Percentiles rank a stretch among this genome's conserved stretches.
Evolutionary conservation across 2,888 invertebrate genomes (phyloP).

Genomic region (Altica lythri): DNA sequence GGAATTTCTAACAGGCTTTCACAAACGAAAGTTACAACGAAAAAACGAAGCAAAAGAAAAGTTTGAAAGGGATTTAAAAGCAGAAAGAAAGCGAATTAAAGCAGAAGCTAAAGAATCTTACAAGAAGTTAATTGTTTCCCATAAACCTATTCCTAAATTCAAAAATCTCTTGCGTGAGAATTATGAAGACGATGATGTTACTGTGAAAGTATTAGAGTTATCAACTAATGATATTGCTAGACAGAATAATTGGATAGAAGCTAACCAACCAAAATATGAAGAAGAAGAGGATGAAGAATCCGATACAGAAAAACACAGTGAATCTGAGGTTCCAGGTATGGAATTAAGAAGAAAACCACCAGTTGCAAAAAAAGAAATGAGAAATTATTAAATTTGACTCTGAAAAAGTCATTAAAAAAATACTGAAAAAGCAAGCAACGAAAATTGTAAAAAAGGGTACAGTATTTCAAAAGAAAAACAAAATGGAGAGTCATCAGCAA

Average conservation of each 20-base stretch:
- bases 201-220: slow-evolving; percentile 77
- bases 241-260: slow-evolving; percentile 73
- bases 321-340: slow-evolving; percentile 57
- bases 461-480: slow-evolving; percentile 75
- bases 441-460: slow-evolving; percentile 78
- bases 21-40: slow-evolving; percentile 77
- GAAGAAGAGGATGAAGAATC: slow-evolving; percentile 49
- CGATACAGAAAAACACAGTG: slow-evolving; percentile 46
- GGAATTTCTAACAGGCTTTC: slow-evolving; percentile 81
- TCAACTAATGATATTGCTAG: slow-evolving; percentile 72
- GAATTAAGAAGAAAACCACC: slow-evolving; percentile 49
- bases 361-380: slow-evolving; percentile 40
- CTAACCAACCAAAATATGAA: slow-evolving; percentile 62
- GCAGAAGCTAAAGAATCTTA: slow-evolving; percentile 74
- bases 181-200: slow-evolving; percentile 77
- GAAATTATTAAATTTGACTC: slow-evolving; percentile 54
- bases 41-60: slow-evolving; percentile 76
- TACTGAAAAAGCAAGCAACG: slow-evolving; percentile 72
- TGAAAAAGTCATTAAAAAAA: slow-evolving; percentile 72
- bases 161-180: slow-evolving; percentile 71
- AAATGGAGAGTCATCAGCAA: slow-evolving; percentile 70
- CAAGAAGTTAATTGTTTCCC: slow-evolving; percentile 74
- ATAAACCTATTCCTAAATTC: slow-evolving; percentile 71
- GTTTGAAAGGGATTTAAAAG: slow-evolving; percentile 71
- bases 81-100: slow-evolving; percentile 77